These are phyloP conservation scores for Tylochromis polylepis DNA, from an alignment of 2,113 vertebrate species.

Conservation along the genomic window DNA sequence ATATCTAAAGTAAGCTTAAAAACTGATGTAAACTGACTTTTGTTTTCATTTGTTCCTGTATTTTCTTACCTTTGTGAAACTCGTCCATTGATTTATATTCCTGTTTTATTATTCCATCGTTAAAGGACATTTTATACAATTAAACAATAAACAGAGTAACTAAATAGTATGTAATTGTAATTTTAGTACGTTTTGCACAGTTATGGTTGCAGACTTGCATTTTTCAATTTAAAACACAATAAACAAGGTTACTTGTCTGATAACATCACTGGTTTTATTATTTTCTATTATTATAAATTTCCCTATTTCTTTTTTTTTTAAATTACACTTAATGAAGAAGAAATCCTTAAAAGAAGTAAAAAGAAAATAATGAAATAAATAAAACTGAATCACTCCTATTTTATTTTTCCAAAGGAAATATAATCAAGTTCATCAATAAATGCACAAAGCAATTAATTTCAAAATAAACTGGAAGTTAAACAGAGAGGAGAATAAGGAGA, in stretches of 20 bases:
- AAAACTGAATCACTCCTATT: neutral
- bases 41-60: neutral
- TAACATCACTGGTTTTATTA: neutral
- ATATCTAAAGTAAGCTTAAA: neutral
- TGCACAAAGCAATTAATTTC: neutral
- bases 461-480: neutral
- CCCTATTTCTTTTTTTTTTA: neutral
- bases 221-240: neutral
- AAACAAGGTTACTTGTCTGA: neutral
- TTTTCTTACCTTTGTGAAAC: neutral
- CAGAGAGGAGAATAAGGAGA: neutral
- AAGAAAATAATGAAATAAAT: neutral
- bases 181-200: neutral
- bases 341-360: neutral
- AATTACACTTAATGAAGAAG: neutral
- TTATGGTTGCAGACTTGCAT: neutral
- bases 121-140: neutral
- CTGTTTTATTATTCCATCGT: neutral
- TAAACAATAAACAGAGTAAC: neutral
- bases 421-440: neutral
- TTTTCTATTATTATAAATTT: neutral
- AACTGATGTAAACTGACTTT: neutral
- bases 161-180: neutral
- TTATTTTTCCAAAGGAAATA: neutral
- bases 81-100: neutral